A percentile compares a stretch with the other conserved stretches of the same genome.
phyloP scores from a whole-genome alignment of 2,888 invertebrate species.

The Drosophila imparisetae region DNA sequence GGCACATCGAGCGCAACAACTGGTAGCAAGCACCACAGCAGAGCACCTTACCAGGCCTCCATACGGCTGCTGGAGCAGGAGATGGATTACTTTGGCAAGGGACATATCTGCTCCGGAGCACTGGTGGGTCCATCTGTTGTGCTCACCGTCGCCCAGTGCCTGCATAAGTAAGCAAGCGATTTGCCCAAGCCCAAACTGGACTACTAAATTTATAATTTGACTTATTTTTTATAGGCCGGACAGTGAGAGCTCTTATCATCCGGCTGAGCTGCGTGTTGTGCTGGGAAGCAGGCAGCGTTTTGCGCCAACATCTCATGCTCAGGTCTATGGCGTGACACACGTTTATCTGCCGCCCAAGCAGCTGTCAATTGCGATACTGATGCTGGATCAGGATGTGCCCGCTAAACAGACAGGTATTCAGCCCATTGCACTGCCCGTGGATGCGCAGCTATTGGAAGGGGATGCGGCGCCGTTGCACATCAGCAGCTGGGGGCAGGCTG shows the following conservation, averaged over 20 bases:
- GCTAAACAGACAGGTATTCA: constrained; percentile 58
- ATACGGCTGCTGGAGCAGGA: constrained; percentile 75
- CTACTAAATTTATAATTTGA: not conserved
- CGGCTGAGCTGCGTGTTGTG: constrained; percentile 78
- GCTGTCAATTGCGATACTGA: constrained; percentile 75
- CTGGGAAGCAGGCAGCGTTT: constrained; percentile 74
- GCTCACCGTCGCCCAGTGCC: constrained; percentile 78
- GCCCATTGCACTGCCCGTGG: constrained; percentile 62
- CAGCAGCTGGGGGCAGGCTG: constrained; percentile 60
- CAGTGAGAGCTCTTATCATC: constrained; percentile 69
- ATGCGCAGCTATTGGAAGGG: not conserved
- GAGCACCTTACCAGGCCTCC: constrained; percentile 79
- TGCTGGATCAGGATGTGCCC: constrained; percentile 78
- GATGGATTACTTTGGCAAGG: constrained; percentile 73
- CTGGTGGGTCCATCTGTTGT: constrained; percentile 80
- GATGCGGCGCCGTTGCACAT: constrained; percentile 29
- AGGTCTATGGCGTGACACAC: constrained; percentile 76
- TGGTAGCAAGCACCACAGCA: not conserved
- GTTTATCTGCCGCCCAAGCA: constrained; percentile 66
- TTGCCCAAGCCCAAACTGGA: not conserved
- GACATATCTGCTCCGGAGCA: constrained; percentile 83
- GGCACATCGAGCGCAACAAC: constrained; percentile 3
- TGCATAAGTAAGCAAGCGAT: constrained; percentile 72
- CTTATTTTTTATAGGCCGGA: constrained; percentile 35
- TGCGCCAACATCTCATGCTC: constrained; percentile 53